Conservation (phyloP, 2,888 invertebrate species). For the Chelonus formosanus region DNA sequence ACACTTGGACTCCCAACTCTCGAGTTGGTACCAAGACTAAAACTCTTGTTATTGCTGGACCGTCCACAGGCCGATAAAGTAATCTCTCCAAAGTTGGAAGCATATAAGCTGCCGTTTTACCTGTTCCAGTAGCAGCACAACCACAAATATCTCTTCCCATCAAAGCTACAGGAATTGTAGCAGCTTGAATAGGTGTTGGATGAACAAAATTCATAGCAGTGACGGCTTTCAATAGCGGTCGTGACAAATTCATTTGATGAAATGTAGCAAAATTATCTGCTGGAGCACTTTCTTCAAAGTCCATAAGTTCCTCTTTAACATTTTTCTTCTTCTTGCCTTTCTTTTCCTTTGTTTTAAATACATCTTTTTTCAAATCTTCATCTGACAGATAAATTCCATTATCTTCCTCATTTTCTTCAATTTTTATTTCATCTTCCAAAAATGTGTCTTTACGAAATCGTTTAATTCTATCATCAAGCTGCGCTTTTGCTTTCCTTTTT, state of each 20-base stretch:
- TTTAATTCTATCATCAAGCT: conserved; percentile 86
- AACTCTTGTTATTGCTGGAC: conserved; percentile 79
- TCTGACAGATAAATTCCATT: conserved; percentile 75
- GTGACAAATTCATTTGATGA: conserved; percentile 95
- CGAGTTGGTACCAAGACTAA: conserved; percentile 95
- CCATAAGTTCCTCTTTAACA: conserved; percentile 63
- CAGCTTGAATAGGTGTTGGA: conserved; percentile 96
- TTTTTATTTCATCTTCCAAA: conserved; percentile 44
- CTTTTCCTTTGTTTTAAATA: conserved; percentile 57
- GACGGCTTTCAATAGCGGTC: conserved; percentile 89
- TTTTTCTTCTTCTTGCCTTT: conserved; percentile 62
- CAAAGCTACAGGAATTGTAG: conserved; percentile 93
- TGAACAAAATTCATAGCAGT: conserved; percentile 87
- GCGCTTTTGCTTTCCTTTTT: conserved; percentile 80
- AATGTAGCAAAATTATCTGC: conserved; percentile 76
- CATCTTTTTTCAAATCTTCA: conserved; percentile 72
- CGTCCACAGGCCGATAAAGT: conserved; percentile 82
- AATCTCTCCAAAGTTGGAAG: conserved; percentile 94
- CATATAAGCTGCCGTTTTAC: conserved; percentile 99
- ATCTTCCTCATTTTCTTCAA: conserved; percentile 50
- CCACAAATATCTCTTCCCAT: conserved; percentile 95
- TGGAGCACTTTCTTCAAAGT: conserved; percentile 75
- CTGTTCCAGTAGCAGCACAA: conserved; percentile 97
- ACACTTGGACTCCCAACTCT: conserved; percentile 97
- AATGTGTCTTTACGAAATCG: conserved; percentile 61